Evolutionary conservation across 2,797 vertebrate species (phyloP), one percentile per base, ranked within the genome.

Genomic region (Gambelia wislizenii): DNA sequence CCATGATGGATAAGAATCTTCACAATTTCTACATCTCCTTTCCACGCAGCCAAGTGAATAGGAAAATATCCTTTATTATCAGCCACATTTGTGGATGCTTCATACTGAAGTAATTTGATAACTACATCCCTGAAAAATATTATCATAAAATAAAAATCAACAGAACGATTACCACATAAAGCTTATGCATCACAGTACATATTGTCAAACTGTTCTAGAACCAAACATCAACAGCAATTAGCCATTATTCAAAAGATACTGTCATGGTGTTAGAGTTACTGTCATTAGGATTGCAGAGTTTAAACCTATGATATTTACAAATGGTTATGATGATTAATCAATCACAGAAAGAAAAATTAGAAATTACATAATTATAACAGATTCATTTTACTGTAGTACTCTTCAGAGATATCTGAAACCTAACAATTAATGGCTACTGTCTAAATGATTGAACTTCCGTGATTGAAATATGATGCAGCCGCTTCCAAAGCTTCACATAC

Each of bases 51-150:
- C 97, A 99, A 97, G 95, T 99, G 99, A 94, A 99, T 98, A 47
- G 99, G 98, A 96, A 98, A 98, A 96, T 99, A 99, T 16, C 99
- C 99, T 92, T 99, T 99, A 95, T 98, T 99, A 97, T 99, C 99
- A 13, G 98, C 96, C 91, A 98, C 96, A 49, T 98, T 99, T 84
- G 98, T 98, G 47, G 98, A 99, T 33, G 99, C 99, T 95, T 99
- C 98, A 85, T 97, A 99, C 89, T 99, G 98, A 94, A 99, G 98
- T 93, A 99, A 97, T 96, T 99, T 99, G 91, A 99, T 97, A 85
- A 99, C 99, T 94, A 99, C 98, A 75, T 99, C 98, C 97, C 98
- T 99, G 94, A 74, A 92, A 95, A 92, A 94, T 69, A 96, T 93
- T 67, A 81, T 49, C 87, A 85, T 42, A 95, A 79, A 74, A 77